phyloP scores from a whole-genome alignment of 2,888 invertebrate species.

The Archips crataeganus region DNA sequence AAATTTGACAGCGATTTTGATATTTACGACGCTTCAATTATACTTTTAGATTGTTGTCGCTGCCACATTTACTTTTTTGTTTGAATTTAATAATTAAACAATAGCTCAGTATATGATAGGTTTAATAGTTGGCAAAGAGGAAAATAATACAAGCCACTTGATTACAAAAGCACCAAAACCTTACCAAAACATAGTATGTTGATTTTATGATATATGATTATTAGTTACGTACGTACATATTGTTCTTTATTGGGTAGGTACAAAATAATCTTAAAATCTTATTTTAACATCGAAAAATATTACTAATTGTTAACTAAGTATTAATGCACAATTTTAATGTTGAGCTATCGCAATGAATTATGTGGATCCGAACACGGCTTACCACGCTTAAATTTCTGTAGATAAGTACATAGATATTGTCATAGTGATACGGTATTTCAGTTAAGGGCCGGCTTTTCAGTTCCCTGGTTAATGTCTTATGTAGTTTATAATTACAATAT shows the following conservation, averaged over 20 bases:
- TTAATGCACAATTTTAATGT: slow-evolving; percentile 18
- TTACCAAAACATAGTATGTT: slow-evolving; percentile 59
- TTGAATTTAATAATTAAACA: background rate
- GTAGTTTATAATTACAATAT: too few species aligned
- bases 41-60: too few species aligned
- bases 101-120: slow-evolving; percentile 37
- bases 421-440: background rate
- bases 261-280: slow-evolving; percentile 12
- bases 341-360: slow-evolving; percentile 27
- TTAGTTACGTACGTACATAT: slow-evolving; percentile 22
- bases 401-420: background rate
- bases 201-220: slow-evolving; percentile 40
- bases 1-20: too few species aligned
- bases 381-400: background rate
- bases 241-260: slow-evolving; percentile 24
- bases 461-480: background rate
- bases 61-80: too few species aligned
- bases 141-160: slow-evolving; percentile 69
- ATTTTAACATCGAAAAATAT: slow-evolving; percentile 44
- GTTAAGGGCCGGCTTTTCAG: too few species aligned
- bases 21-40: too few species aligned
- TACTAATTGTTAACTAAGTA: background rate
- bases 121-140: slow-evolving; percentile 49
- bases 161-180: slow-evolving; percentile 73
- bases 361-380: background rate